A percentile compares a stretch with the other conserved stretches of the same genome.
Conservation (phyloP, 2,113 vertebrate species). For the Rhabdomys dilectus region DNA sequence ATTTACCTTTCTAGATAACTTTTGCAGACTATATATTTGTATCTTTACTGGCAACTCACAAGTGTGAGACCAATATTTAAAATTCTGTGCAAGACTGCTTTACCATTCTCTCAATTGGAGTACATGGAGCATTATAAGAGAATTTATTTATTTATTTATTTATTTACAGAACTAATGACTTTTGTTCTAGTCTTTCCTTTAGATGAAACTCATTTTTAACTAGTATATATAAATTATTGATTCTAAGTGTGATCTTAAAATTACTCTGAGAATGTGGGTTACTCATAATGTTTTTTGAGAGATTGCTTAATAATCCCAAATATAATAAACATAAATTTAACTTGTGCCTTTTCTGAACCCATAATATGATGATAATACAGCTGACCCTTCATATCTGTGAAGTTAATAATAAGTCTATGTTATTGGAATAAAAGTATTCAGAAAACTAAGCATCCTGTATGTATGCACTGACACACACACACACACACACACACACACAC, state of each 20-base stretch:
- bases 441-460: not conserved
- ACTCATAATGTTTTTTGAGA: not conserved
- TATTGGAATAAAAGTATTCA: not conserved
- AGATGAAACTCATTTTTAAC: slow-evolving; percentile 29
- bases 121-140: not conserved
- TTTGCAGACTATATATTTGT: not conserved
- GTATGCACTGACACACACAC: not conserved
- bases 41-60: not conserved
- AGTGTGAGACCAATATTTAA: not conserved
- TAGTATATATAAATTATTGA: slow-evolving; percentile 41
- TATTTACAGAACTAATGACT: not conserved
- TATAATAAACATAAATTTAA: not conserved
- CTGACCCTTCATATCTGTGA: not conserved
- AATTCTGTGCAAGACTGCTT: not conserved
- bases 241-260: slow-evolving; percentile 51
- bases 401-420: too few species aligned
- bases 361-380: not conserved
- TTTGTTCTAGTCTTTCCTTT: not conserved
- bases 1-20: not conserved
- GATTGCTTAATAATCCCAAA: slow-evolving; percentile 52
- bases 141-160: not conserved
- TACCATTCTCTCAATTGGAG: not conserved
- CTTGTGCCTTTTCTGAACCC: not conserved
- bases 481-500: too few species aligned
- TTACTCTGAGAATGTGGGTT: slow-evolving; percentile 14